Evolutionary conservation across 2,113 vertebrate genomes (phyloP), one percentile per base, ranked within the genome.

Genomic region (Rynchops niger): DNA sequence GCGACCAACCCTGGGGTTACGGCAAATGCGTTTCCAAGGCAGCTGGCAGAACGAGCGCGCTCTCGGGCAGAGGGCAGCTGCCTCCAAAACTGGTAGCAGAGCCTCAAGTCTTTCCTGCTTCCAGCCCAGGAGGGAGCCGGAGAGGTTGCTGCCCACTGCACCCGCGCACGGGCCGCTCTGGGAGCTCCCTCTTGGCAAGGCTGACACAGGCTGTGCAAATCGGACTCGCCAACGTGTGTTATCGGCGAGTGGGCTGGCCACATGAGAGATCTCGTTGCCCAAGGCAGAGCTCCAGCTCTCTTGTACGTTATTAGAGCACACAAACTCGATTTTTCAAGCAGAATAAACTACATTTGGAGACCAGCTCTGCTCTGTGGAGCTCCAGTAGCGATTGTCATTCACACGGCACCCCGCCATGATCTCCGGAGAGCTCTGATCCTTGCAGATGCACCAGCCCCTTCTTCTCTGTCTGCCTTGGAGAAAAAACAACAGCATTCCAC

Each of bases 1-100:
- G 40, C 63, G 3, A 2, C 3, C 6, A 22, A 1, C 27, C 36
- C 1, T 6, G 45, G 30, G 12, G 14, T 20, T 3, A 5, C 13
- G 3, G 53, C 2, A 30, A 26, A 25, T 5, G 49, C 67, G 3
- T 5, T 2, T 4, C 66, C 66, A 1, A 5, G 79, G 83, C 70
- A 27, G 82, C 23, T 6, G 32, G 61, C 53, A 34, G 53, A 17
- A 79, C 11, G 30, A 8, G 22, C 4, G 26, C 29, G 18, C 45
- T 17, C 26, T 26, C 36, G 1, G 81, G 73, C 38, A 5, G 32
- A 4, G n/a, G 69, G 12, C 47, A 47, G 10, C 63, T 8, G 45
- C 53, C 56, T 10, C 65, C 49, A 9, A 5, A 15, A 12, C 8
- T 1, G 5, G 21, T 2, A 25, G 65, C 19, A 15, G 34, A 74